Conservation (phyloP, 2,797 vertebrate species). For the Emys orbicularis region DNA sequence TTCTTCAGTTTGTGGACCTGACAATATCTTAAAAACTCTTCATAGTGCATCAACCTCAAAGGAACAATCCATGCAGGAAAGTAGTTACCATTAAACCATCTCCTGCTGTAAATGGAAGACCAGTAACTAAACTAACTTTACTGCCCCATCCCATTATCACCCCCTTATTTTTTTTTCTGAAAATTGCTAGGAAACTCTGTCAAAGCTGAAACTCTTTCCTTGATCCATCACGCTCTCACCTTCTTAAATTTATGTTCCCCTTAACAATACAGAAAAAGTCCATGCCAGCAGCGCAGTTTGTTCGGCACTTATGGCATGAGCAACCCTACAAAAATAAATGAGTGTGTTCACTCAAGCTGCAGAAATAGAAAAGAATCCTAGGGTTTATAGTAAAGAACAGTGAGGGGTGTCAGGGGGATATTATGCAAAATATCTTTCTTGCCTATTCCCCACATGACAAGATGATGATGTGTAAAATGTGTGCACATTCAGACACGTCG, state of each 20-base stretch:
- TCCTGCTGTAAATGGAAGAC: neutral
- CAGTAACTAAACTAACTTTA: neutral
- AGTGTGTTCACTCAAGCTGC: neutral
- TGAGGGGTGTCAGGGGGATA: fast-evolving
- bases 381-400: neutral
- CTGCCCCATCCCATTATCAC: neutral
- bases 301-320: neutral
- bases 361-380: neutral
- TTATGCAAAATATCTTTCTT: neutral
- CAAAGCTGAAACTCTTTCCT: neutral
- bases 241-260: neutral
- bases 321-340: neutral
- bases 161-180: neutral
- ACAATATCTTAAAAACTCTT: neutral
- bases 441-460: fast-evolving
- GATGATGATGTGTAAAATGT: fast-evolving
- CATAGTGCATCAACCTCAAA: neutral
- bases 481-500: fast-evolving
- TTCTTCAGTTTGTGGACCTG: conserved; percentile 7
- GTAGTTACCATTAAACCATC: neutral
- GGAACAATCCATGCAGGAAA: neutral
- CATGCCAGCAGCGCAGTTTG: neutral
- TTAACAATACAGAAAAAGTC: neutral
- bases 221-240: fast-evolving
- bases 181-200: neutral